Evolutionary conservation across 2,113 vertebrate genomes (phyloP).

Genomic region (Melanocharis versteri): DNA sequence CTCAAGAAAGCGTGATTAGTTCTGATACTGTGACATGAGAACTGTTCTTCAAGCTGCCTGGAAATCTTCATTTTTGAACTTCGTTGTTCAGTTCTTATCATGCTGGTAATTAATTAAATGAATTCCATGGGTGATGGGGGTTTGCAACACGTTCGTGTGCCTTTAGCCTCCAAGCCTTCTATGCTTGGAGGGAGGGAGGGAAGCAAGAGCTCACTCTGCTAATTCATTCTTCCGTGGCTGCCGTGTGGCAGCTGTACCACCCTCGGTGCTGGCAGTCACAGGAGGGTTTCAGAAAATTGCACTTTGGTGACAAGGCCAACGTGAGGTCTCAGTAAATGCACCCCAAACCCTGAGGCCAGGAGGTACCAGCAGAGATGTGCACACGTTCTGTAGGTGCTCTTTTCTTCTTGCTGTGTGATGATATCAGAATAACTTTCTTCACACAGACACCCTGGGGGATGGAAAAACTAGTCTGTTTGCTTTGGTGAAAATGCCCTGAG

Average conservation of each 20-base stretch:
- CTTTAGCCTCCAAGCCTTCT: neutral
- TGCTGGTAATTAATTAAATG: neutral
- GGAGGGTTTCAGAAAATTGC: neutral
- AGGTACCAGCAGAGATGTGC: neutral
- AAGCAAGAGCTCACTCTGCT: neutral
- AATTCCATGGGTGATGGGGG: neutral
- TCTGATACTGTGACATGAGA: neutral
- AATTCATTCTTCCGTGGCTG: neutral
- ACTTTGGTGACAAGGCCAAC: neutral
- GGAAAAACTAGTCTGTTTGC: conserved; percentile 28
- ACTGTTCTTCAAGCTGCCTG: neutral
- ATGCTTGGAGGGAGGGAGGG: neutral
- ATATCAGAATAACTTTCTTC: neutral
- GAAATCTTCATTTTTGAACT: neutral
- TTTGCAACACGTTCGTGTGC: neutral
- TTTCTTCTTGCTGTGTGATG: neutral
- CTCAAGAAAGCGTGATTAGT: neutral
- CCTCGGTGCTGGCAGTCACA: neutral
- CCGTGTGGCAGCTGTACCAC: neutral
- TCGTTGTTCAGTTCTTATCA: neutral
- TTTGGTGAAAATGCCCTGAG: neutral
- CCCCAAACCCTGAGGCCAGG: neutral
- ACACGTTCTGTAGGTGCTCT: neutral
- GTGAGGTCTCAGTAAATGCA: neutral
- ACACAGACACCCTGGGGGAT: neutral